Evolutionary conservation across 1,140 invertebrate species (phyloP).

Genomic region (Drosophila pectinifera): DNA sequence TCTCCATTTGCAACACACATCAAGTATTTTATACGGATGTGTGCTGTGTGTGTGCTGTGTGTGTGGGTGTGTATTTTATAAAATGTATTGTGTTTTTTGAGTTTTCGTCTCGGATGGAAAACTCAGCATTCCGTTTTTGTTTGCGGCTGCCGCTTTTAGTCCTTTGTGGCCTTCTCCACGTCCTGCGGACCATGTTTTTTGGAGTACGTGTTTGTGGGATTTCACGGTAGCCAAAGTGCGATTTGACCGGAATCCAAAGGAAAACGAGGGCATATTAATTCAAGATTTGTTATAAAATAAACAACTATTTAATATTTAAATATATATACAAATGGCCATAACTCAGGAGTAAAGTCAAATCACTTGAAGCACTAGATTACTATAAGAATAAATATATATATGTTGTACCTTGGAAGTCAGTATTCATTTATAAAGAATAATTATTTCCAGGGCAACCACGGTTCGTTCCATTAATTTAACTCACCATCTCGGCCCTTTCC

Average conservation of each 20-base stretch:
- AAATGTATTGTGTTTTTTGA: conserved; percentile 49
- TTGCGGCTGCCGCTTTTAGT: conserved; percentile 34
- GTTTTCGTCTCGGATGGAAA: conserved; percentile 33
- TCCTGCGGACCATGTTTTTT: conserved; percentile 19
- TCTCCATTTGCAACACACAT: conserved; percentile 22
- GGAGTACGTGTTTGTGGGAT: conserved; percentile 22
- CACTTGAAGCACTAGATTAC: no score
- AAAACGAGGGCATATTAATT: not conserved
- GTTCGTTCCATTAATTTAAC: not conserved
- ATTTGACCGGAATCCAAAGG: conserved; percentile 17
- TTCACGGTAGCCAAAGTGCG: conserved; percentile 32
- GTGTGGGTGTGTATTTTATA: conserved; percentile 20
- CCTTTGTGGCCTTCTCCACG: conserved; percentile 16
- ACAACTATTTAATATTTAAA: not conserved
- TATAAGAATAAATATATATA: no score
- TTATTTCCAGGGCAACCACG: not conserved
- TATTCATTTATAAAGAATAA: not conserved
- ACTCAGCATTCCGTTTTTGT: conserved; percentile 34
- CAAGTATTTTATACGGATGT: conserved; percentile 8
- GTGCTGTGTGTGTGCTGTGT: not conserved
- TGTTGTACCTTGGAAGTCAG: no score
- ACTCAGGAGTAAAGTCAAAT: no score
- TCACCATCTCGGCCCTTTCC: not conserved
- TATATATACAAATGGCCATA: no score
- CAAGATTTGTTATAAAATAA: not conserved